Conservation (phyloP, 2,888 invertebrate species). For the Lepidocyrtoides sp. region DNA sequence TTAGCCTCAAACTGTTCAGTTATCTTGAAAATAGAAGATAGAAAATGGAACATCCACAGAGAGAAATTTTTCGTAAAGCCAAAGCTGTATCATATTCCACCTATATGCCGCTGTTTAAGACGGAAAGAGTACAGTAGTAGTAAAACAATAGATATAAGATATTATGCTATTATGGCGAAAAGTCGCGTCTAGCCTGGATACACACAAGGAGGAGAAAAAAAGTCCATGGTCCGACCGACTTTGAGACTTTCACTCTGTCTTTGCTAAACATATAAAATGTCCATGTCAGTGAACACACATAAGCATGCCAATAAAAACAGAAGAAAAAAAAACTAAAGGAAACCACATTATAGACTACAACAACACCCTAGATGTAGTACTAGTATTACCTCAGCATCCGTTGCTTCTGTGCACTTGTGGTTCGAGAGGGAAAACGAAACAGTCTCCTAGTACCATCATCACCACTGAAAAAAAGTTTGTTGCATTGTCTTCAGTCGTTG, state of each 20-base stretch:
- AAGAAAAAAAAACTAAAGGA: constrained; percentile 50
- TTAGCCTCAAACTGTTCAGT: constrained; percentile 50
- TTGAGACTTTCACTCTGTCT: constrained; percentile 24
- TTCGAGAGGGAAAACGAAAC: constrained; percentile 1
- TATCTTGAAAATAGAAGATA: constrained; percentile 52
- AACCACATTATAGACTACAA: constrained; percentile 57
- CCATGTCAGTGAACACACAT: constrained; percentile 23
- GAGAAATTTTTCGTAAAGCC: constrained; percentile 30
- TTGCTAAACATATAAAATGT: neutral
- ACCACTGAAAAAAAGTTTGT: constrained; percentile 32
- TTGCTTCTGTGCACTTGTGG: neutral
- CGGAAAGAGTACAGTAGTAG: neutral
- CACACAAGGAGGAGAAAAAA: neutral
- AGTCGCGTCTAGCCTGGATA: constrained; percentile 29
- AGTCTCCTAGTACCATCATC: neutral
- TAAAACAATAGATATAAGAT: constrained; percentile 15
- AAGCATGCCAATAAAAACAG: constrained; percentile 60
- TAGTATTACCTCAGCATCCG: constrained; percentile 27
- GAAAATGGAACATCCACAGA: neutral
- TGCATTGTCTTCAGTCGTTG: constrained; percentile 44
- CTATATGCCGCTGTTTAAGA: too few species aligned
- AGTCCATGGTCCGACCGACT: constrained; percentile 48
- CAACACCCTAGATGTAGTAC: neutral
- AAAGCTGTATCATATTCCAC: neutral
- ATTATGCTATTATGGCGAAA: constrained; percentile 22